Base-by-base conservation (phyloP, 2,797 vertebrate genomes). In the Esox lucius region DNA sequence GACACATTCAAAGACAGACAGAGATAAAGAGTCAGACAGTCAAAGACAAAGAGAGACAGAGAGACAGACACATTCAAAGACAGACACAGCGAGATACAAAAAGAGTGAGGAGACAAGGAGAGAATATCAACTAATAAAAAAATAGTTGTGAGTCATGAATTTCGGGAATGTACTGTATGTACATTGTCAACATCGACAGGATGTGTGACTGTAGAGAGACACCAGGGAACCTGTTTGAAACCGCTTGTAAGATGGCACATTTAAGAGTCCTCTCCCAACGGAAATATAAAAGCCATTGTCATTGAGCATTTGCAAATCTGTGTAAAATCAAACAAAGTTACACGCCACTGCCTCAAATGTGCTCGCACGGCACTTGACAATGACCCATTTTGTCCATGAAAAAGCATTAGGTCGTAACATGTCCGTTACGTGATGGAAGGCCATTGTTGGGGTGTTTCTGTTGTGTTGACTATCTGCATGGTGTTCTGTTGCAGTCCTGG, bases 11-110 rank as follows among this genome's bases (percentile, higher is more conserved):
- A n/a, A 26, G 59, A 22, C 59, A 62, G 59, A 0, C 4, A 22
- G 59, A 62, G n/a, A 62, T 16, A 33, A 67, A 15, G 22, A n/a
- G n/a, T 17, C 1, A 61, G 19, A 62, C 0, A 62, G 59, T 22
- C 22, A 62, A 11, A 62, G 59, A 68, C 19, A 62, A n/a, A 26
- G 59, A 24, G 59, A 62, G 59, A 2, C 11, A 22, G n/a, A 62
- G 22, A 62, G n/a, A 59, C n/a, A n/a, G 56, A 78, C 75, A 73
- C 74, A 31, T 6, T 28, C 3, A 65, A 17, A 16, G 1, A 28
- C 26, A 31, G 16, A n/a, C n/a, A n/a, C n/a, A n/a, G n/a, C n/a
- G n/a, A n/a, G n/a, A n/a, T n/a, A n/a, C n/a, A n/a, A n/a, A n/a
- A n/a, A n/a, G n/a, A n/a, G n/a, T n/a, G n/a, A n/a, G 35, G 39